A percentile compares a stretch with the other conserved stretches of the same genome.
Evolutionary conservation across 2,888 invertebrate genomes (phyloP).

Genomic region (Cantharis rustica): DNA sequence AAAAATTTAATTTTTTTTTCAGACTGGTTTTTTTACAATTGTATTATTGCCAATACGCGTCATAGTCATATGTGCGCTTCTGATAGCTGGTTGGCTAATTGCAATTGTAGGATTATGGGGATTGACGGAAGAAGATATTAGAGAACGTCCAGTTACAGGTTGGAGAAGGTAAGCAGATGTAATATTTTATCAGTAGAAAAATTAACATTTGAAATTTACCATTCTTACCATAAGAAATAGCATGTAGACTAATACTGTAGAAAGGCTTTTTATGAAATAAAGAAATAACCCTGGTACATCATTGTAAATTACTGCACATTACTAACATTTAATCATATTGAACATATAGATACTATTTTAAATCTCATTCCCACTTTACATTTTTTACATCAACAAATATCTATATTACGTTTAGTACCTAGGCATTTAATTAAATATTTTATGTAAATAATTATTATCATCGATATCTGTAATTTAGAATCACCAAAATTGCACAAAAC

Average conservation of each 20-base stretch:
- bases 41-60: conserved; percentile 83
- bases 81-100: conserved; percentile 83
- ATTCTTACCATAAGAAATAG: background rate
- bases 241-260: background rate
- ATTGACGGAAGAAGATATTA: conserved; percentile 77
- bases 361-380: background rate
- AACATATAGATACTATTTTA: background rate
- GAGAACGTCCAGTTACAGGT: conserved; percentile 77
- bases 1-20: conserved; percentile 54
- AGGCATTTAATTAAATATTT: background rate
- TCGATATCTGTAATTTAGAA: background rate
- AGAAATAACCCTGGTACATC: background rate
- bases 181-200: conserved; percentile 21
- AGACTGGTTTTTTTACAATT: conserved; percentile 87
- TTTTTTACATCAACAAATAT: background rate
- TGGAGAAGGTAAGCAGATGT: conserved; percentile 87
- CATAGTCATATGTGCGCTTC: conserved; percentile 73
- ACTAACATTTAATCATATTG: background rate
- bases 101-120: conserved; percentile 84
- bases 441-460: background rate
- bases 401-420: background rate
- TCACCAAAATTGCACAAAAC: background rate
- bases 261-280: background rate
- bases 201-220: background rate
- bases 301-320: background rate